These are phyloP conservation scores for Orchestia grillus DNA, from an alignment of 1,140 invertebrate species.

Conservation along the genomic window DNA sequence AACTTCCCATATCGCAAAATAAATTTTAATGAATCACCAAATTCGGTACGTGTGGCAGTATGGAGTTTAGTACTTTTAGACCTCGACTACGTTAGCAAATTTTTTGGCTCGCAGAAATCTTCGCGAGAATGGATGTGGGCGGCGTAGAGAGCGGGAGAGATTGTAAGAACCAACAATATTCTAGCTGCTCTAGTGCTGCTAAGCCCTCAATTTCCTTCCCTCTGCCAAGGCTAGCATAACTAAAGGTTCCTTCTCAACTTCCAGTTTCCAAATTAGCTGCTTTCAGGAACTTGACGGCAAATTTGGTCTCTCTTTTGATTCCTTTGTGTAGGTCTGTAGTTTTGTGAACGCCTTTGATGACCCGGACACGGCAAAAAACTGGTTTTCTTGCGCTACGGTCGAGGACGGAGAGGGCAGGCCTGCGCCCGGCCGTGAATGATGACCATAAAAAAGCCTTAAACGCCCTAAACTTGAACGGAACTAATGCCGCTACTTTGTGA, in stretches of 20 bases:
- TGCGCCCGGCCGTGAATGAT: slow-evolving; percentile 45
- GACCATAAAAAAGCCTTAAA: slow-evolving; percentile 24
- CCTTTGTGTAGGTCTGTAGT: slow-evolving; percentile 52
- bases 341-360: slow-evolving; percentile 48
- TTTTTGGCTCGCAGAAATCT: not conserved
- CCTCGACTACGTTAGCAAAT: not conserved
- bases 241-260: slow-evolving; percentile 50
- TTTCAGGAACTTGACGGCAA: slow-evolving; percentile 56
- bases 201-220: not conserved
- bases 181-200: not conserved
- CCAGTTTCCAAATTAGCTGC: slow-evolving; percentile 52
- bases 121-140: not conserved
- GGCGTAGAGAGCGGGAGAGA: not conserved
- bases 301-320: slow-evolving; percentile 56
- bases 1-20: too few species aligned
- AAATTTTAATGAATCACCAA: too few species aligned
- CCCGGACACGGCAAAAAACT: not conserved
- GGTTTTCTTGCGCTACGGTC: slow-evolving; percentile 16
- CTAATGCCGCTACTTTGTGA: slow-evolving; percentile 55
- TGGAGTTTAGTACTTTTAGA: not conserved
- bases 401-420: slow-evolving; percentile 25
- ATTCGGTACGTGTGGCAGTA: too few species aligned
- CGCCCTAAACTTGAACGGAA: slow-evolving; percentile 47
- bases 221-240: slow-evolving; percentile 34
- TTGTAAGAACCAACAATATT: not conserved